These are phyloP conservation scores for Enteromius anoplus DNA, from an alignment of 2,797 vertebrate species.

Conservation along the genomic window DNA sequence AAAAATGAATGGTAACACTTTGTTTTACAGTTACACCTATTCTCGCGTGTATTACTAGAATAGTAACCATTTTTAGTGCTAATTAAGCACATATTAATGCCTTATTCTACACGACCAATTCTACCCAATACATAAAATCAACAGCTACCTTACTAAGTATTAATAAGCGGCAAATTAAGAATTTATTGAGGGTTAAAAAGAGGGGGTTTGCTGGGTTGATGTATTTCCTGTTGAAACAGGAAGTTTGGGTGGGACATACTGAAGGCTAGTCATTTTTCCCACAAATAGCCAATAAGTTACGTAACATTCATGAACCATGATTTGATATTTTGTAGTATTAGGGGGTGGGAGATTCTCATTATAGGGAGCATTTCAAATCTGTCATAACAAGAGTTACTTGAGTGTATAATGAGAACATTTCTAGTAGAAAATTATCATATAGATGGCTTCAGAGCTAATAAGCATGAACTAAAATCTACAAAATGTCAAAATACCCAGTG, in stretches of 20 bases:
- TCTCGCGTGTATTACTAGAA: no score
- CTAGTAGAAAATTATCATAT: conserved; percentile 24
- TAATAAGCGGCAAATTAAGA: no score
- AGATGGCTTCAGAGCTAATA: conserved; percentile 7
- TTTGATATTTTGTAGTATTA: not conserved
- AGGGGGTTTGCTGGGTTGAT: not conserved
- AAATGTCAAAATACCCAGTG: not conserved
- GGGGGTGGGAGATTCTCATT: not conserved
- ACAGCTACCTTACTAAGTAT: no score
- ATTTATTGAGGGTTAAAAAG: not conserved
- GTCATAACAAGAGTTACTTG: not conserved
- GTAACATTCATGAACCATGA: not conserved
- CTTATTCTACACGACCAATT: no score
- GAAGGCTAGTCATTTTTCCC: not conserved
- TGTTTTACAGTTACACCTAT: no score
- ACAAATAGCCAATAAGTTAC: not conserved
- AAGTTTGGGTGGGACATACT: not conserved
- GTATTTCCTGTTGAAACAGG: not conserved
- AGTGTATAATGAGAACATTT: conserved; percentile 1
- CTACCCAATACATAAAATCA: no score
- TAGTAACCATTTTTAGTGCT: no score
- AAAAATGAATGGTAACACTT: not conserved
- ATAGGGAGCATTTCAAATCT: not conserved
- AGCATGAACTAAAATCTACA: not conserved
- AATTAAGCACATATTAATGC: no score